Evolutionary conservation across 2,113 vertebrate species (phyloP).

Genomic region (Varanus salvator): DNA sequence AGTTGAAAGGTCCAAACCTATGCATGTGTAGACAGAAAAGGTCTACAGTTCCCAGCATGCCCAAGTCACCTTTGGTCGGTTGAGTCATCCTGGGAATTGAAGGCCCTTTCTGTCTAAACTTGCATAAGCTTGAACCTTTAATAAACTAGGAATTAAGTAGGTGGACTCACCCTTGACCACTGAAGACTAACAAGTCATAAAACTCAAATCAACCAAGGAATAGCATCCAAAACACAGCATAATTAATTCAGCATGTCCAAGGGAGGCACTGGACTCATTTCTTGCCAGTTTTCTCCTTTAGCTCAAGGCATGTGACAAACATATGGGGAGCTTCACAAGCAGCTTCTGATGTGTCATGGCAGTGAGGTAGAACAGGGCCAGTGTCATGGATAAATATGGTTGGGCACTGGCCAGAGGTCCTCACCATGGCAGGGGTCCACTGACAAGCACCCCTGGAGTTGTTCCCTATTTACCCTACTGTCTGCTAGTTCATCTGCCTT

Average conservation of each 20-base stretch:
- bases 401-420: too few relatives aligned
- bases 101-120: too few relatives aligned
- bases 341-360: neutral
- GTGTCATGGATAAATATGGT: too few relatives aligned
- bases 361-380: neutral
- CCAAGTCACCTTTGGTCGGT: too few relatives aligned
- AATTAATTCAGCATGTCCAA: neutral
- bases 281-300: neutral
- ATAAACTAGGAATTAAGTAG: neutral
- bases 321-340: neutral
- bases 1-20: neutral
- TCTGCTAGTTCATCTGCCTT: too few relatives aligned
- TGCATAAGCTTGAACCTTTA: too few relatives aligned
- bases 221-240: neutral
- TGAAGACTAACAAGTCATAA: neutral
- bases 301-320: neutral
- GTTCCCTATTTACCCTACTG: too few relatives aligned
- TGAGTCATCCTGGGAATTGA: too few relatives aligned
- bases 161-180: neutral
- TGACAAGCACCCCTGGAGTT: too few relatives aligned
- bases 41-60: too few relatives aligned
- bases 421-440: too few relatives aligned
- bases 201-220: neutral
- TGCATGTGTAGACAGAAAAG: too few relatives aligned
- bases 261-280: neutral